Evolutionary conservation across 2,113 vertebrate genomes (phyloP).

Genomic region (Hyperoodon ampullatus): DNA sequence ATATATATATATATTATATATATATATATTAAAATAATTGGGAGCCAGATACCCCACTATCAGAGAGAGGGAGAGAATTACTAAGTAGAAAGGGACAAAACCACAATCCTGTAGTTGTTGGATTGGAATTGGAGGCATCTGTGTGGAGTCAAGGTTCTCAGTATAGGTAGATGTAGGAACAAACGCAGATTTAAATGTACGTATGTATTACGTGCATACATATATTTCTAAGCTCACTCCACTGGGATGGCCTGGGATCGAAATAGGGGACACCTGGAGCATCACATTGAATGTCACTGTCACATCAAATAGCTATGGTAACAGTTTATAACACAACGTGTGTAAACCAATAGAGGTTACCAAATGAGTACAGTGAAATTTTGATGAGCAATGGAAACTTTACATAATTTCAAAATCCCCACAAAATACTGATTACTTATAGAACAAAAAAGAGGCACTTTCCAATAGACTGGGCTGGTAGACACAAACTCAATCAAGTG

Average conservation of each 20-base stretch:
- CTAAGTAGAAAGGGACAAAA: background rate
- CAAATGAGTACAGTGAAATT: background rate
- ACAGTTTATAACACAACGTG: background rate
- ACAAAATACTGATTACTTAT: background rate
- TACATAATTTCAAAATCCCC: background rate
- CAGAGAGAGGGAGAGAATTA: background rate
- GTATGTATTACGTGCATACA: fast-evolving
- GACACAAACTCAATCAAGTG: background rate
- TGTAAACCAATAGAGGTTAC: background rate
- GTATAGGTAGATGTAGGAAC: background rate
- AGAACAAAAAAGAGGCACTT: background rate
- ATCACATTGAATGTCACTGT: background rate
- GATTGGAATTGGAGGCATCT: background rate
- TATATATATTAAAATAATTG: background rate
- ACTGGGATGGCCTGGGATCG: background rate
- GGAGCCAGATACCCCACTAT: background rate
- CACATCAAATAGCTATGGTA: background rate
- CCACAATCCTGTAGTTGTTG: background rate
- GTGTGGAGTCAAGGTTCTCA: background rate
- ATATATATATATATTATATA: too few species aligned
- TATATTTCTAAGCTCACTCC: background rate
- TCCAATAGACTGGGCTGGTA: background rate
- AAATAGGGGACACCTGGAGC: background rate
- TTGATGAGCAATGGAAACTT: background rate
- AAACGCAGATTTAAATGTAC: background rate